Percentiles rank a stretch among this genome's conserved stretches.
Evolutionary conservation across 2,888 invertebrate genomes (phyloP).

Genomic region (Drosophila paramelanica): DNA sequence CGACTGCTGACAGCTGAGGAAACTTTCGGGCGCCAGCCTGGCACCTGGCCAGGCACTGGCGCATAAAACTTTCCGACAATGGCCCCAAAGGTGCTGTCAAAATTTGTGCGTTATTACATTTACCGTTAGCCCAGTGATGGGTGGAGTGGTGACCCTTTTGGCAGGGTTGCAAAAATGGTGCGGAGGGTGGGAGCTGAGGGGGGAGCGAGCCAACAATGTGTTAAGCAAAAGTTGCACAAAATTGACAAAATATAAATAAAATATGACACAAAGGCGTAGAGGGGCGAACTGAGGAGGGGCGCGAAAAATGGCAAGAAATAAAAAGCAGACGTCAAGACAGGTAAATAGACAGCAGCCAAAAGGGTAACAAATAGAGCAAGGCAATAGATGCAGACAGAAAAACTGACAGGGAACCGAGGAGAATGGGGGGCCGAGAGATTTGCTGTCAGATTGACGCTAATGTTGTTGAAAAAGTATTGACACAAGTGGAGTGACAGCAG

Average conservation of each 20-base stretch:
- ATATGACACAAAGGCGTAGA: slow-evolving; percentile 59
- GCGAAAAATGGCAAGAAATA: slow-evolving; percentile 36
- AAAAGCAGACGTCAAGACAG: slow-evolving; percentile 62
- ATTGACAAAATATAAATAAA: slow-evolving; percentile 81
- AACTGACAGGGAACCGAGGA: too few relatives aligned
- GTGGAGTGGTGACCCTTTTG: slow-evolving; percentile 1
- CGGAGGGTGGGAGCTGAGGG: neutral
- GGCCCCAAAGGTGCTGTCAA: slow-evolving; percentile 71
- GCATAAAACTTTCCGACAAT: slow-evolving; percentile 50
- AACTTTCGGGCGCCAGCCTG: slow-evolving; percentile 4
- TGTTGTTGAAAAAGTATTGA: slow-evolving; percentile 72
- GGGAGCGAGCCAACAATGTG: slow-evolving; percentile 36
- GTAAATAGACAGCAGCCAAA: slow-evolving; percentile 44
- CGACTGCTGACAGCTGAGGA: slow-evolving; percentile 25
- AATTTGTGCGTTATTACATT: slow-evolving; percentile 70
- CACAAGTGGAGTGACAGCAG: slow-evolving; percentile 56
- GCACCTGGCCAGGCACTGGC: slow-evolving; percentile 7
- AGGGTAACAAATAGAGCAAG: slow-evolving; percentile 42
- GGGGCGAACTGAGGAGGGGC: slow-evolving; percentile 5
- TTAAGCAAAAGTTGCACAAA: slow-evolving; percentile 64
- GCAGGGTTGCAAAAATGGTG: too few relatives aligned
- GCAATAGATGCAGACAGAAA: slow-evolving; percentile 20
- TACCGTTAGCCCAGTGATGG: slow-evolving; percentile 28
- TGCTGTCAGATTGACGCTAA: slow-evolving; percentile 64
- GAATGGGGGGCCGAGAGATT: slow-evolving; percentile 1